phyloP scores from a whole-genome alignment of 2,888 invertebrate species.

The Aromia moschata region DNA sequence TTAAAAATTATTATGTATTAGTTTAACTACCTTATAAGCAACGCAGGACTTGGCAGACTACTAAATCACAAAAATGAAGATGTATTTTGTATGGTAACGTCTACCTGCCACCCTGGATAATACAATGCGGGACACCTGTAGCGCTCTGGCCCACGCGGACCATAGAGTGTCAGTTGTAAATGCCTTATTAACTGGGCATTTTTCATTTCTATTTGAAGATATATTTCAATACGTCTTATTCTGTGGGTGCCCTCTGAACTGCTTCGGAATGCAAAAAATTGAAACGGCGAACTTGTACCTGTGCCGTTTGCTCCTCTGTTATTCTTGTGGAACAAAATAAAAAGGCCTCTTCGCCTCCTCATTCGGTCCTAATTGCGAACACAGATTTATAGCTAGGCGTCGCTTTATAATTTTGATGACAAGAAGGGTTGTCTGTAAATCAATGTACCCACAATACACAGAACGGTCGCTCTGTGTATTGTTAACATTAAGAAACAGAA shows the following conservation, averaged over 20 bases:
- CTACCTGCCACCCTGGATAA: slow-evolving; percentile 53
- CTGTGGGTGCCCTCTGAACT: not conserved
- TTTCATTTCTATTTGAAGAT: slow-evolving; percentile 48
- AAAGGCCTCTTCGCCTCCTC: no score
- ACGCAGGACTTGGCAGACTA: slow-evolving; percentile 37
- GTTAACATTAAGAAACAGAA: no score
- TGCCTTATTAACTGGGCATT: slow-evolving; percentile 53
- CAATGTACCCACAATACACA: no score
- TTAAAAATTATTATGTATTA: slow-evolving; percentile 23
- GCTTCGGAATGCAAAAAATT: not conserved
- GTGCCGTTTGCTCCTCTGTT: no score
- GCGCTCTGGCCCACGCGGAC: slow-evolving; percentile 57
- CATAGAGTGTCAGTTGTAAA: slow-evolving; percentile 55
- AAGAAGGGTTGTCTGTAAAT: no score
- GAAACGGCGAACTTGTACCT: not conserved
- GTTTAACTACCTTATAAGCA: slow-evolving; percentile 34
- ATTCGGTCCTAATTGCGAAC: no score
- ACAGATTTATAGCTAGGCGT: no score
- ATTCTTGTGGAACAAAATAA: no score
- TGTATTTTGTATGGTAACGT: slow-evolving; percentile 54
- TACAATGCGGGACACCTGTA: slow-evolving; percentile 46
- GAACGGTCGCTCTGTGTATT: no score
- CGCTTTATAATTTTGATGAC: no score
- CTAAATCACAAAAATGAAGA: slow-evolving; percentile 47
- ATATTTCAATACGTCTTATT: slow-evolving; percentile 44